A percentile compares a stretch with the other conserved stretches of the same genome.
Conservation (phyloP, 2,797 vertebrate genomes). For the Nannoperca australis region DNA sequence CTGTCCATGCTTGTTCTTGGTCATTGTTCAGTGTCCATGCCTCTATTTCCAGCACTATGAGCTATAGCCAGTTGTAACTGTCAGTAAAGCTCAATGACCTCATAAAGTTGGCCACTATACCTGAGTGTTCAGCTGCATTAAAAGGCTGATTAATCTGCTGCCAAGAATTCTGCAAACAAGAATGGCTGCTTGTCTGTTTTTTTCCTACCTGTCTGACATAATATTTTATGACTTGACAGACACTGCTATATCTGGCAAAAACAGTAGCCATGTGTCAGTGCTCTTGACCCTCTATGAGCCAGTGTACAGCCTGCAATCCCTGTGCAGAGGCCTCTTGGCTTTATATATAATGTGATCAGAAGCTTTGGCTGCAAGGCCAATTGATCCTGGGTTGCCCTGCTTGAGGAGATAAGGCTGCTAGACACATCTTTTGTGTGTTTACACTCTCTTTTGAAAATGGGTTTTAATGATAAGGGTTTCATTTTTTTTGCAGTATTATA, state of each 20-base stretch:
- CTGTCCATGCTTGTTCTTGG: not conserved
- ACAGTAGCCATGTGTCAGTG: conserved; percentile 13
- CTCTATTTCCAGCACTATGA: not conserved
- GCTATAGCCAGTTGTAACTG: not conserved
- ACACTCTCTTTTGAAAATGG: not conserved
- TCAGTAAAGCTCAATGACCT: not conserved
- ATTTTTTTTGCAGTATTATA: not conserved
- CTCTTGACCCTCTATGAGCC: conserved; percentile 9
- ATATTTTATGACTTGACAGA: conserved; percentile 22
- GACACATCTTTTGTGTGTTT: not conserved
- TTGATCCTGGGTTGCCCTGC: not conserved
- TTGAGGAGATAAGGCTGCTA: conserved; percentile 1
- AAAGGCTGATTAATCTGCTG: conserved; percentile 1
- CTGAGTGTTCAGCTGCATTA: not conserved
- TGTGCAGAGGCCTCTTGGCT: conserved; percentile 13
- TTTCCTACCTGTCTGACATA: not conserved
- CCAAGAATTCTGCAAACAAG: not conserved
- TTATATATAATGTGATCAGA: conserved; percentile 17
- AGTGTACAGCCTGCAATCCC: conserved; percentile 1
- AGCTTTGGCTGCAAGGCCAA: not conserved
- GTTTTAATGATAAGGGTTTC: not conserved
- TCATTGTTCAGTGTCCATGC: not conserved
- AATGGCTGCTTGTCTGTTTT: not conserved
- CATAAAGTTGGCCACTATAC: not conserved
- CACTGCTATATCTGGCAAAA: conserved; percentile 4